These are phyloP conservation scores for Charadrius vociferus DNA, from an alignment of 2,113 vertebrate genomes.

Conservation along the genomic window DNA sequence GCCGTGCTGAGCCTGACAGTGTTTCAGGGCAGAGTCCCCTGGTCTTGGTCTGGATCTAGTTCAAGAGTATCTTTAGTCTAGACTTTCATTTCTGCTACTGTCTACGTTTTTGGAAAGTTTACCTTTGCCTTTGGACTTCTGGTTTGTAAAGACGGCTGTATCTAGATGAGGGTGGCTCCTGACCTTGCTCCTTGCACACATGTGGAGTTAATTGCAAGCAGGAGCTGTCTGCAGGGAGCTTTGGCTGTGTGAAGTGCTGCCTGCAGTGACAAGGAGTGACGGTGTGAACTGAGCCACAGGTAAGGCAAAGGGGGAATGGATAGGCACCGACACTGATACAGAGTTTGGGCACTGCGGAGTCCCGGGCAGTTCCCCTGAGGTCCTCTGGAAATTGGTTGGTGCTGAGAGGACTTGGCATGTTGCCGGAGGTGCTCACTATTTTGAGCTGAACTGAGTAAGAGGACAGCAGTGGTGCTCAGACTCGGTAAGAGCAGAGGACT, in stretches of 20 bases:
- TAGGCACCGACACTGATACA: not conserved
- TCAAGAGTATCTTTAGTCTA: not conserved
- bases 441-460: not conserved
- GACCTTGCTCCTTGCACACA: fast-evolving
- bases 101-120: not conserved
- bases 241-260: not conserved
- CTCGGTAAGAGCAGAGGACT: not conserved
- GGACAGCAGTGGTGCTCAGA: not conserved
- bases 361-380: not conserved
- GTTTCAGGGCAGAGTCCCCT: not conserved
- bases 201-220: not conserved
- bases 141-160: not conserved
- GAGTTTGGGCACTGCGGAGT: not conserved
- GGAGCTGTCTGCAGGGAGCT: not conserved
- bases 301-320: not conserved
- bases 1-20: not conserved
- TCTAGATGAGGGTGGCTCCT: not conserved
- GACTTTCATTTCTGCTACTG: not conserved
- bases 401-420: not conserved
- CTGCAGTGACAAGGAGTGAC: not conserved
- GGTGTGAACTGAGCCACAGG: not conserved
- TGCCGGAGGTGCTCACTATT: not conserved
- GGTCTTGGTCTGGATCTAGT: not conserved
- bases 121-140: not conserved
- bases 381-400: not conserved